A percentile compares a stretch with the other conserved stretches of the same genome.
Conservation (phyloP, 1,140 invertebrate genomes). For the Lasioglossum albipes region DNA sequence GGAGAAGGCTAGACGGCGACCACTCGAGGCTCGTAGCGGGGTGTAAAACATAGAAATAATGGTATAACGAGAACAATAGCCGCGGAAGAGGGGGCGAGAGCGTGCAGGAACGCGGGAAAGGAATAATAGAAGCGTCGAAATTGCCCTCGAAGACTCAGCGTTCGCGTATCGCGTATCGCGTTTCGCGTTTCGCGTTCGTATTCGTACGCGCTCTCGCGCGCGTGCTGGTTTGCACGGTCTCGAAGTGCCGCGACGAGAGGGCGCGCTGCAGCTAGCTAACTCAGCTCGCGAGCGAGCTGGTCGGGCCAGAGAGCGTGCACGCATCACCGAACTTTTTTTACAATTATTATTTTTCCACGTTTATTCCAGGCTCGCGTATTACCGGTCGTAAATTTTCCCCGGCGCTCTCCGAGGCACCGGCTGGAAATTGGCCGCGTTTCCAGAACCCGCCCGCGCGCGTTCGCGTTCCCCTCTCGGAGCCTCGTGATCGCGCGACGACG, state of each 20-base stretch:
- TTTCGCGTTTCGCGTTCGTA: not conserved
- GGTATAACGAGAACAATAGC: slow-evolving; percentile 18
- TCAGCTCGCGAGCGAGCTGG: too few relatives aligned
- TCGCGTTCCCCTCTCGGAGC: not conserved
- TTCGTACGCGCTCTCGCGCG: not conserved
- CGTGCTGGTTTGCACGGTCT: slow-evolving; percentile 35
- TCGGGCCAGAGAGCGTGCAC: not conserved
- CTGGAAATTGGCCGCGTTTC: not conserved
- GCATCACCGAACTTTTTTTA: slow-evolving; percentile 66
- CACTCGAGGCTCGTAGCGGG: not conserved
- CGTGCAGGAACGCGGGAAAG: slow-evolving; percentile 8
- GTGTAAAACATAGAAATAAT: slow-evolving; percentile 18
- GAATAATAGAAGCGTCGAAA: slow-evolving; percentile 38
- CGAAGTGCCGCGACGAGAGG: not conserved
- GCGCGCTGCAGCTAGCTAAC: not conserved
- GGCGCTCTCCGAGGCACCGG: not conserved
- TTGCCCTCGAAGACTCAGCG: slow-evolving; percentile 23
- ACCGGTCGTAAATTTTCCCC: slow-evolving; percentile 70
- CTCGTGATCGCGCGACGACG: not conserved
- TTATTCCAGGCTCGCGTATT: slow-evolving; percentile 68
- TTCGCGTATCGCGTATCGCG: not conserved
- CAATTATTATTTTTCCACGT: slow-evolving; percentile 78
- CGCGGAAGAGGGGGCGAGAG: not conserved
- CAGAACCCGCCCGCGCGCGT: not conserved
- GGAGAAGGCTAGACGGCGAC: not conserved